phyloP scores from a whole-genome alignment of 2,113 vertebrate species.

The Rousettus leschenaultii region DNA sequence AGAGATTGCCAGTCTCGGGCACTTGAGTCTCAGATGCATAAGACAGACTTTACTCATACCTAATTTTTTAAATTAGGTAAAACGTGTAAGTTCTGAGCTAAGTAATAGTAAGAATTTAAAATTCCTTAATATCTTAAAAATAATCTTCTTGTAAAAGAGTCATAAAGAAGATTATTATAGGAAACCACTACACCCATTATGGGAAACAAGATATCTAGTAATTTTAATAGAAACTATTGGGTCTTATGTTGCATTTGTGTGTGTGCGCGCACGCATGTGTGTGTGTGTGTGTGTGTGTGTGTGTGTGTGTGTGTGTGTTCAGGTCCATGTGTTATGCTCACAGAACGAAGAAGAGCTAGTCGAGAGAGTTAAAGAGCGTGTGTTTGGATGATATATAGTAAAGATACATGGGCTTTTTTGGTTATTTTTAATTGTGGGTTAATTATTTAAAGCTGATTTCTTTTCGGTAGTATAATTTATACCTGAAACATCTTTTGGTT shows the following conservation, averaged over 20 bases:
- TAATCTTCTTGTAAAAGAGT: neutral
- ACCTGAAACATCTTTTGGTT: slow-evolving; percentile 28
- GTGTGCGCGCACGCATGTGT: too few species aligned
- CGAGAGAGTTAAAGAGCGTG: neutral
- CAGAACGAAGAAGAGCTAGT: neutral
- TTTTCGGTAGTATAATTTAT: slow-evolving; percentile 13
- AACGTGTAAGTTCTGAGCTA: slow-evolving; percentile 59
- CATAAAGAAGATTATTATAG: neutral
- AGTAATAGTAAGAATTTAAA: neutral
- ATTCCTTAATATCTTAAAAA: slow-evolving; percentile 35
- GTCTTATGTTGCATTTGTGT: neutral
- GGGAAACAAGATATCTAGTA: neutral
- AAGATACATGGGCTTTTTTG: neutral
- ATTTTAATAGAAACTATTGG: neutral
- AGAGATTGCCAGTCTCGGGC: slow-evolving; percentile 83
- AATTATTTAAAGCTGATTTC: slow-evolving; percentile 29
- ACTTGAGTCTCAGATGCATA: slow-evolving; percentile 82
- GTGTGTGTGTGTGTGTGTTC: too few species aligned
- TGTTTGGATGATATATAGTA: neutral
- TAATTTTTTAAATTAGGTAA: slow-evolving; percentile 64
- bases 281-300: too few species aligned
- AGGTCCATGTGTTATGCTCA: neutral
- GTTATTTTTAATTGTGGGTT: neutral
- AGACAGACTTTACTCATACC: slow-evolving; percentile 77
- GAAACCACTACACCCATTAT: neutral